phyloP scores from a whole-genome alignment of 1,140 invertebrate species.

The Cryptotermes secundus region DNA sequence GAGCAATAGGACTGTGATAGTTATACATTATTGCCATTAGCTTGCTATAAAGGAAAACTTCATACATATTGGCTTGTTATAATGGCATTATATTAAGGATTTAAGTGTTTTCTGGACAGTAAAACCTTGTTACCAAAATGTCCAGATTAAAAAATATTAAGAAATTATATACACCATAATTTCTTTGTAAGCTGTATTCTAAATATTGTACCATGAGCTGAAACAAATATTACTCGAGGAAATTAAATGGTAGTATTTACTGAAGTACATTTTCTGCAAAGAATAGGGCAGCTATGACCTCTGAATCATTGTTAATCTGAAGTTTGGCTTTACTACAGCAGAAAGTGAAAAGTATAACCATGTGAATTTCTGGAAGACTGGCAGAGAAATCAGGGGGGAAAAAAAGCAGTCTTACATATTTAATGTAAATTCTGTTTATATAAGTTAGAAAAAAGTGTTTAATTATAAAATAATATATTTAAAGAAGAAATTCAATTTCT shows the following conservation, averaged over 20 bases:
- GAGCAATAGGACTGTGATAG: neutral
- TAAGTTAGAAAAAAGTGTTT: neutral
- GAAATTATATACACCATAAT: neutral
- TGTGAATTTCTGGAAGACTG: neutral
- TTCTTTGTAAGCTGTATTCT: neutral
- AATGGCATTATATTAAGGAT: slow-evolving; percentile 12
- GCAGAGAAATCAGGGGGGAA: too few relatives aligned
- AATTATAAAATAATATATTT: neutral
- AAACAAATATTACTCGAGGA: neutral
- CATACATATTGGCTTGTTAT: neutral
- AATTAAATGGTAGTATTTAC: neutral
- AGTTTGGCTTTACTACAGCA: neutral
- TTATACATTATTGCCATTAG: neutral
- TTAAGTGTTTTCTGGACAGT: neutral
- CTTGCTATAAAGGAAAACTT: neutral
- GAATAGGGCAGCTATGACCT: neutral
- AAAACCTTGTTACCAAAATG: neutral
- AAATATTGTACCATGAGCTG: neutral
- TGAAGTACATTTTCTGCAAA: neutral
- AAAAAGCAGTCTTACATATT: neutral
- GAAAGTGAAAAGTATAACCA: neutral
- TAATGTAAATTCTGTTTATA: neutral
- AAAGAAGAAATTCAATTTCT: neutral
- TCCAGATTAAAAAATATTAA: neutral
- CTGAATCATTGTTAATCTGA: neutral